Base-by-base conservation (phyloP, 1,140 invertebrate species). In the Penaeus chinensis region DNA sequence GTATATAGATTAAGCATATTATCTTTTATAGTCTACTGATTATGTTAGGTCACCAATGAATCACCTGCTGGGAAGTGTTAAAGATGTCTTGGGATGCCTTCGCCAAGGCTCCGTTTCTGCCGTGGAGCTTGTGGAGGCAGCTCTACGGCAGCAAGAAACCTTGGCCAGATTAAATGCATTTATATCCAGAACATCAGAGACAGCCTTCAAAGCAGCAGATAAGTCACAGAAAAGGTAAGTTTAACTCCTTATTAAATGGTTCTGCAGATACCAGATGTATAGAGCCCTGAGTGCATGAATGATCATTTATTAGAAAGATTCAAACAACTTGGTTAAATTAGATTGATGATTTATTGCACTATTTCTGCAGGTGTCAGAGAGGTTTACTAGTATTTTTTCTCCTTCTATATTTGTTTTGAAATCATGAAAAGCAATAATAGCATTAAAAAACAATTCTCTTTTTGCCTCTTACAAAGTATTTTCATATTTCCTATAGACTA, bases 41-140 rank as follows among this genome's bases (percentile, higher is more conserved):
- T 74, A 32, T 74, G 0, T 16, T n/a, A 74, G 71, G 71, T 32
- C 27, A n/a, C 27, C 42, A 24, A 85, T 85, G 84, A 66, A 54
- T 42, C n/a, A 69, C 19, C 42, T 85, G 7, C 54, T 32, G 27
- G 77, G 54, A 18, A 54, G 84, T 69, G 60, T 69, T 16, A 42
- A 76, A 66, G 77, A 85, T 65, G 84, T 54, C 42, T 22, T 42
- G 27, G 60, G 60, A 47, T 27, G n/a, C 20, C 76, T 85, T 7
- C 42, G 63, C n/a, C 62, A 79, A 66, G 32, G 32, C n/a, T 54
- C 42, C 3, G 27, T 85, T 24, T 69, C 84, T 54, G 32, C 84
- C 19, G 20, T 85, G 63, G 84, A 85, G 42, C 76, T 85, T 27
- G 78, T 37, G 19, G 63, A 79, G 54, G 84, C 76, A 32, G 84